Conservation (phyloP, 2,888 invertebrate genomes). For the Stenoptilia bipunctidactyla region DNA sequence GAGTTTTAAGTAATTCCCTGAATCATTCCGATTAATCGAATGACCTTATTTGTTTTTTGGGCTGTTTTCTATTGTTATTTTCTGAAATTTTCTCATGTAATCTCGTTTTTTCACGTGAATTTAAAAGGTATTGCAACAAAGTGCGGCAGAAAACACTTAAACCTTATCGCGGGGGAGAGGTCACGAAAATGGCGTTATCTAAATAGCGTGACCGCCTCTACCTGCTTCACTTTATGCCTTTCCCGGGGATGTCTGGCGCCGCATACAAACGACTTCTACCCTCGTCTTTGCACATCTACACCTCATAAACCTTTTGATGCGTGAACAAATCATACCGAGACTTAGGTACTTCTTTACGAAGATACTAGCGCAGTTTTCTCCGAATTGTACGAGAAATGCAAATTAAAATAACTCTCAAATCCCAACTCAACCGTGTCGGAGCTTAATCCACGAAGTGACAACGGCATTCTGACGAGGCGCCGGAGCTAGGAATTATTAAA, state of each 20-base stretch:
- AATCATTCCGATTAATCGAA: slow-evolving; percentile 65
- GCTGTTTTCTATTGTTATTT: slow-evolving; percentile 36
- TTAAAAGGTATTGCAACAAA: slow-evolving; percentile 4
- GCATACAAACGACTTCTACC: slow-evolving; percentile 48
- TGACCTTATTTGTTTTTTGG: slow-evolving; percentile 52
- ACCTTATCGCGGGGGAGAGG: slow-evolving; percentile 45
- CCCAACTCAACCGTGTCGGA: slow-evolving; percentile 68
- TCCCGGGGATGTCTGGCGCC: slow-evolving; percentile 45
- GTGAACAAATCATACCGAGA: slow-evolving; percentile 25
- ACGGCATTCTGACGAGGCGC: slow-evolving; percentile 72
- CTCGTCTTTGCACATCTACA: slow-evolving; percentile 30
- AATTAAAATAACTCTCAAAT: slow-evolving; percentile 70
- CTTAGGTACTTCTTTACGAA: slow-evolving; percentile 18
- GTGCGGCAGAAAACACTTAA: slow-evolving; percentile 29
- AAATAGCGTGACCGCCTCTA: slow-evolving; percentile 63
- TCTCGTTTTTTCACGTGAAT: slow-evolving; percentile 12
- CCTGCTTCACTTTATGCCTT: slow-evolving; percentile 57
- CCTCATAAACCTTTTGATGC: slow-evolving; percentile 41
- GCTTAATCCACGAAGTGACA: slow-evolving; percentile 71
- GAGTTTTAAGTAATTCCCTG: slow-evolving; percentile 60
- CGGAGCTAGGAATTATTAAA: slow-evolving; percentile 71
- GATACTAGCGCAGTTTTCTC: slow-evolving; percentile 32
- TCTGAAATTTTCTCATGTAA: slow-evolving; percentile 15
- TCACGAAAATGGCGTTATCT: slow-evolving; percentile 58
- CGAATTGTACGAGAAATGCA: slow-evolving; percentile 57